Evolutionary conservation across 1,140 invertebrate genomes (phyloP).

Genomic region (Polypedilum pembai): DNA sequence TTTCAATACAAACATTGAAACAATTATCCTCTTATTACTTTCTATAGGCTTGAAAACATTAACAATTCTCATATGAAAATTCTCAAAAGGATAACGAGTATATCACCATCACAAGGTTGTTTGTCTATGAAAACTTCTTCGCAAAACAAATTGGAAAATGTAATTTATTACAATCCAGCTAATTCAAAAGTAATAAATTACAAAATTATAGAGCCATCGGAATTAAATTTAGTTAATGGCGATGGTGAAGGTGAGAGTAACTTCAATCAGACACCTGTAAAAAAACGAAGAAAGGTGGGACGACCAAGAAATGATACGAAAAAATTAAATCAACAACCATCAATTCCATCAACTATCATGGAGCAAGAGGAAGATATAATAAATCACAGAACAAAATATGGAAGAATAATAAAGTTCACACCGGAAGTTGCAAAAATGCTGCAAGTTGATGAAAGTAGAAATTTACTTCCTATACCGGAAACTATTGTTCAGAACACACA

Average conservation of each 20-base stretch:
- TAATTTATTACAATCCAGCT: not conserved
- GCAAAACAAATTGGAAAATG: not conserved
- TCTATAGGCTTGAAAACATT: not conserved
- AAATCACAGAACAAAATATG: not conserved
- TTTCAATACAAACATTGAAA: not conserved
- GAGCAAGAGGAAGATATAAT: not conserved
- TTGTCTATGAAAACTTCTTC: not conserved
- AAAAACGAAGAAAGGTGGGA: not conserved
- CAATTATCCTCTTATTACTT: not conserved
- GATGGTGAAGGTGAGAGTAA: not conserved
- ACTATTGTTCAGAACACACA: not conserved
- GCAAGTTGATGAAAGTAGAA: slow-evolving; percentile 35
- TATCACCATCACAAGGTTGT: not conserved
- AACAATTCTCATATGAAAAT: not conserved
- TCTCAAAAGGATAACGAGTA: not conserved
- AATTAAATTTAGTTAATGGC: not conserved
- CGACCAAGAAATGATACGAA: not conserved
- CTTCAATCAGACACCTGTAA: not conserved
- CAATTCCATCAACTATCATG: not conserved
- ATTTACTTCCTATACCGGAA: slow-evolving; percentile 29
- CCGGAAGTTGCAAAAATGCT: not conserved
- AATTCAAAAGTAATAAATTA: not conserved
- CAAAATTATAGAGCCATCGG: not conserved
- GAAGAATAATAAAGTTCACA: not conserved
- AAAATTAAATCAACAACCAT: not conserved